These are phyloP conservation scores for Chiloscyllium plagiosum DNA, from an alignment of 2,113 vertebrate genomes.

Conservation along the genomic window DNA sequence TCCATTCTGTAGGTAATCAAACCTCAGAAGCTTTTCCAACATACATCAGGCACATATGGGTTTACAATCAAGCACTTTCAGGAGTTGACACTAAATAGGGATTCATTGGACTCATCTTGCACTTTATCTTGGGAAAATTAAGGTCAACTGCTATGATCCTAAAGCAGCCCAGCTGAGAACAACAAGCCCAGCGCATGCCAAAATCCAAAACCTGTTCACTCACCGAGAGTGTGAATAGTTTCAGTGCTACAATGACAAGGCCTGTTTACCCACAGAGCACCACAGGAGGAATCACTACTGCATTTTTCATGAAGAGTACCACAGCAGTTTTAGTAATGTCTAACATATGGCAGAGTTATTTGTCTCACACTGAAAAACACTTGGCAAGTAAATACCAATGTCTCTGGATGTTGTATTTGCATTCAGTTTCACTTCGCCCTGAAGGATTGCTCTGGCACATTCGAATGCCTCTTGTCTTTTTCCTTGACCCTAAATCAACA, in stretches of 20 bases:
- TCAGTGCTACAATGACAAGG: neutral
- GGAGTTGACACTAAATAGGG: neutral
- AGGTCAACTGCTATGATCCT: neutral
- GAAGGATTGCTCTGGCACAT: neutral
- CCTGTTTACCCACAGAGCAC: neutral
- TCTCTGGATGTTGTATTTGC: neutral
- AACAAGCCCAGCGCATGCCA: neutral
- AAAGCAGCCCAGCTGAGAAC: neutral
- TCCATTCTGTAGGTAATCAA: too few species aligned
- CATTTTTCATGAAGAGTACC: neutral
- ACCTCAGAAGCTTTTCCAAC: neutral
- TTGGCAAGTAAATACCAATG: neutral
- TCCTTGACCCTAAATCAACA: neutral
- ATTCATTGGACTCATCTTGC: neutral
- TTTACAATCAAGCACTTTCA: neutral
- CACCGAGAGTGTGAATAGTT: neutral
- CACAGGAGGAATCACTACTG: neutral
- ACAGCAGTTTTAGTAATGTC: conserved; percentile 8
- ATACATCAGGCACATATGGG: neutral
- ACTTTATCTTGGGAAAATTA: neutral
- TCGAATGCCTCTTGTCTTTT: neutral
- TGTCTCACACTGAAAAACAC: conserved; percentile 15
- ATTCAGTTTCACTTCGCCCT: neutral
- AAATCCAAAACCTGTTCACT: neutral
- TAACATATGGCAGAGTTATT: conserved; percentile 29